Conservation (phyloP, 2,888 invertebrate genomes). For the Lasioglossum figueresi region DNA sequence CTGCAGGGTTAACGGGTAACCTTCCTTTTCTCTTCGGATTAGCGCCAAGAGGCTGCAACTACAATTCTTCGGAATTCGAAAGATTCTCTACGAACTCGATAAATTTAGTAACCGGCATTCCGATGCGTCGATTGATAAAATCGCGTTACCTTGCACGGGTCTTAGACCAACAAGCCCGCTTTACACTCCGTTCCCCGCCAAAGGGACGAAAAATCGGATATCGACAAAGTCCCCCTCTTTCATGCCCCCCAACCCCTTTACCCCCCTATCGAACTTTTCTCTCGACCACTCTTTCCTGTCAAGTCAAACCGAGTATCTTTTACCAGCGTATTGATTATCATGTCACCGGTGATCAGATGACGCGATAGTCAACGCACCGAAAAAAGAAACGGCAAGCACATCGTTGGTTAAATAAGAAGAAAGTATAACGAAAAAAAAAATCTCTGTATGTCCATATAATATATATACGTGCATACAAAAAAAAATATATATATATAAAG, state of each 20-base stretch:
- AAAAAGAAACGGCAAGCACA: background rate
- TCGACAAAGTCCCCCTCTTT: conserved; percentile 5
- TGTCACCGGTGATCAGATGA: conserved; percentile 13
- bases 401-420: conserved; percentile 1
- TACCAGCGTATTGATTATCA: background rate
- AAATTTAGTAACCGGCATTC: background rate
- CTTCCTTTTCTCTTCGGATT: too few relatives aligned
- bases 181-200: conserved; percentile 3
- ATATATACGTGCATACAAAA: background rate
- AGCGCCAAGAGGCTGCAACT: too few relatives aligned
- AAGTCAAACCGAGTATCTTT: conserved; percentile 12
- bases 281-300: conserved; percentile 7
- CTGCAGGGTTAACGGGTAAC: background rate
- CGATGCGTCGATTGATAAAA: background rate
- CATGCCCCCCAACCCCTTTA: background rate
- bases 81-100: background rate
- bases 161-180: background rate
- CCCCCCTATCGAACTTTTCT: conserved; percentile 2
- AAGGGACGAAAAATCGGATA: conserved; percentile 13
- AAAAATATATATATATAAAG: background rate
- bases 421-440: background rate
- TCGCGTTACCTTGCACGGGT: background rate
- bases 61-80: background rate
- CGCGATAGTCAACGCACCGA: conserved; percentile 8
- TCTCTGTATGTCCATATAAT: background rate